Conservation (phyloP, 2,113 vertebrate genomes). For the Pogona vitticeps region DNA sequence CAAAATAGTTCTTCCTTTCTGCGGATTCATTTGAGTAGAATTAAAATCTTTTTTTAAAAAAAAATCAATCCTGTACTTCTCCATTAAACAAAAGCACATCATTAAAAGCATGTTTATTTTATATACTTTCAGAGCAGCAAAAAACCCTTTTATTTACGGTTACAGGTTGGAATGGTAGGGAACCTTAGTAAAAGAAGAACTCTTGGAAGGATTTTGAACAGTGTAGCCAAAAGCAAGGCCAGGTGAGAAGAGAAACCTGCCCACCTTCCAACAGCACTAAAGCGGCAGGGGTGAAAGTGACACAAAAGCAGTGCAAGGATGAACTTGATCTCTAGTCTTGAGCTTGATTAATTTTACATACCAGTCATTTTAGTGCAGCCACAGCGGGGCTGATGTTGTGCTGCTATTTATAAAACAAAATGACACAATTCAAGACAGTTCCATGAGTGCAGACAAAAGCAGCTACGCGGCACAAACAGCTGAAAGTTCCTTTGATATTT, state of each 20-base stretch:
- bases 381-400: background rate
- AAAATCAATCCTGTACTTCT: no score
- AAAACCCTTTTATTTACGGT: background rate
- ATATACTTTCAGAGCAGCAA: background rate
- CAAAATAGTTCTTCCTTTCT: background rate
- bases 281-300: background rate
- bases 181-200: background rate
- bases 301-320: background rate
- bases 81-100: no score
- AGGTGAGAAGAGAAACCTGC: background rate
- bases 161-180: no score
- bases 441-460: background rate
- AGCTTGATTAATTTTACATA: background rate
- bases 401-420: background rate
- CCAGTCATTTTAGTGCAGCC: background rate
- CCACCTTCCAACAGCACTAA: background rate
- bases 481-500: background rate
- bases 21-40: background rate
- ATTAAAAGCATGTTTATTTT: background rate
- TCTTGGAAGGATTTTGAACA: background rate
- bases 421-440: background rate
- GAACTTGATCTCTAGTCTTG: background rate
- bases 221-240: background rate
- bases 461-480: background rate
- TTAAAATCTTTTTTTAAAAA: background rate